These are phyloP conservation scores for Candidula unifasciata DNA, from an alignment of 2,888 invertebrate genomes.

Conservation along the genomic window DNA sequence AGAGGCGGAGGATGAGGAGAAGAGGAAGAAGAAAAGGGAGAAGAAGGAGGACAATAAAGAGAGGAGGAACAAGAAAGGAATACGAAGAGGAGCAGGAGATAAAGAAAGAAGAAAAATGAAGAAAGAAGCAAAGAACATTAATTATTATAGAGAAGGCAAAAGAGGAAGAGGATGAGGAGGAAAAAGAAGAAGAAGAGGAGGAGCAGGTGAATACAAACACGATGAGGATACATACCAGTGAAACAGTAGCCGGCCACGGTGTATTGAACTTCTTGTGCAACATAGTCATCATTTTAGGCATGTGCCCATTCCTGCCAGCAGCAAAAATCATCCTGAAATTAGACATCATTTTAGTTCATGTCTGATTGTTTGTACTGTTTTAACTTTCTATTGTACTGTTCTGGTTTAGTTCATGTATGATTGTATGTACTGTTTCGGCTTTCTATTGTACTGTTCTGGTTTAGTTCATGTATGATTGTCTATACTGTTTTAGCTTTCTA, in stretches of 20 bases:
- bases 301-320: slow-evolving; percentile 62
- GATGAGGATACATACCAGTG: slow-evolving; percentile 56
- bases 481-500: no score
- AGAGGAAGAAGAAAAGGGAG: background rate
- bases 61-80: background rate
- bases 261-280: slow-evolving; percentile 61
- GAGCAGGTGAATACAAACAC: background rate
- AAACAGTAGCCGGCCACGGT: slow-evolving; percentile 62
- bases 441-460: background rate
- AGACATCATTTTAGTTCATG: background rate
- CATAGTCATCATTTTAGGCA: slow-evolving; percentile 62
- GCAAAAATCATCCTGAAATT: slow-evolving; percentile 60
- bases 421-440: background rate
- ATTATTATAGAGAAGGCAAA: no score
- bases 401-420: background rate
- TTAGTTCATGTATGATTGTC: no score
- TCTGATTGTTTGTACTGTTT: background rate
- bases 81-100: background rate
- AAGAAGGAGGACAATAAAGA: background rate
- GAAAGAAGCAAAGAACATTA: no score
- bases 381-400: background rate
- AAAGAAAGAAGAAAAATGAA: no score
- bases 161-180: background rate
- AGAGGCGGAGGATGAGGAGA: background rate
- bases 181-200: background rate